Base-by-base conservation (phyloP, 37 sponge, comb jelly and placozoan genomes). In the Hexactinellida sp. region DNA sequence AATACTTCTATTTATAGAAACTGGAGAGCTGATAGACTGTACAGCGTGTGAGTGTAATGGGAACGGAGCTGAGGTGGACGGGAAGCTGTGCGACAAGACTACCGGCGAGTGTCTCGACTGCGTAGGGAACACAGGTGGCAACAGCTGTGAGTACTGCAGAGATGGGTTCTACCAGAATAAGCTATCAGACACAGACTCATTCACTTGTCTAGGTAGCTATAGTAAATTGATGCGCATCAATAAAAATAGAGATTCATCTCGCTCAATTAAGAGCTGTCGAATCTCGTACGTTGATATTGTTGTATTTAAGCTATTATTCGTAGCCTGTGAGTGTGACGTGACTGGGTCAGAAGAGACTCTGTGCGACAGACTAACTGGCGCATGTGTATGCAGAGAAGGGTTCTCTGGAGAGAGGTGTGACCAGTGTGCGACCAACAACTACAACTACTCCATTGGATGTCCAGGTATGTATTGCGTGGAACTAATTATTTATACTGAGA, bases 321-420 rank as follows among this genome's bases (percentile, higher is more conserved):
- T 28, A 63, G 76, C 76, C 5, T 63, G 76, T 63, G 76, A 63
- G 1, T 63, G 76, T 63, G 76, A 63, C 76, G 76, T 63, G 19
- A 63, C 34, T 63, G 76, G 76, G 76, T 63, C 76, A 63, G 76
- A 63, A 63, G 76, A 10, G 34, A 3, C 5, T 28, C 34, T 63
- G 28, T 63, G 76, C 30, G 34, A 63, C 76, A 63, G 76, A 25
- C 3, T 21, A 3, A 63, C 76, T 32, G 76, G 76, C 30, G 3
- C 34, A 7, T 63, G 76, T 63, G 21, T 32, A 23, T 63, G 76
- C 13, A 63, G 34, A 63, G 76, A 63, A 63, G 76, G 76, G 3
- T 63, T 63, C 76, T 63, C 76, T 25, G 76, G 76, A 28, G 76
- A 25, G 76, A 63, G 34, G 34, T 63, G 76, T 63, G 76, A 63